Evolutionary conservation across 2,797 vertebrate genomes (phyloP).

Genomic region (Pseudochirops corinnae): DNA sequence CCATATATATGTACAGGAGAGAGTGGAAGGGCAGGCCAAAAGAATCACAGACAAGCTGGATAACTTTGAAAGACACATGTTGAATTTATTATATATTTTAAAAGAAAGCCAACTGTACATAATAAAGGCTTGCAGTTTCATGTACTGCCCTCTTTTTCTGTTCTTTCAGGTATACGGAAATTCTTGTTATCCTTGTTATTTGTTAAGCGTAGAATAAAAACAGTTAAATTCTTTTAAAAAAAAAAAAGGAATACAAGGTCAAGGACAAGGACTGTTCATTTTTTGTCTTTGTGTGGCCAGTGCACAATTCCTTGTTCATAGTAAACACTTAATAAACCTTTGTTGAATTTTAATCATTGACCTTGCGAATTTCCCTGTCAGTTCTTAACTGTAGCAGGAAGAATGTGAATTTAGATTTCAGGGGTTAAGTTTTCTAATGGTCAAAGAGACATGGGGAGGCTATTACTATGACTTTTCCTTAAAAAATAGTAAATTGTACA

Average conservation of each 20-base stretch:
- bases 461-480: neutral
- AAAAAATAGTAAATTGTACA: neutral
- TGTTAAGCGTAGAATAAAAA: neutral
- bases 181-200: neutral
- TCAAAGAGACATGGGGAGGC: neutral
- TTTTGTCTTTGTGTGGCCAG: neutral
- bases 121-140: neutral
- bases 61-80: neutral
- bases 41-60: neutral
- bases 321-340: neutral
- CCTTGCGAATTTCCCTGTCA: neutral
- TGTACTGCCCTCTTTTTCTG: neutral
- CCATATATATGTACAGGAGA: neutral
- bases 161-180: neutral
- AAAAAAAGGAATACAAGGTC: neutral
- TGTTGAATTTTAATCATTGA: neutral
- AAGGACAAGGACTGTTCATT: neutral
- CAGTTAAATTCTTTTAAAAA: neutral
- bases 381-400: neutral
- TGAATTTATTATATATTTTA: neutral
- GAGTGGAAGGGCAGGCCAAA: neutral
- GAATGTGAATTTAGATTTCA: neutral
- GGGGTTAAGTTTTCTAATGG: neutral
- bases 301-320: neutral
- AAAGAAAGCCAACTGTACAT: neutral